Percentiles rank a stretch among this genome's conserved stretches.
phyloP scores from a whole-genome alignment of 1,140 invertebrate genomes.

The Drosophila auraria region DNA sequence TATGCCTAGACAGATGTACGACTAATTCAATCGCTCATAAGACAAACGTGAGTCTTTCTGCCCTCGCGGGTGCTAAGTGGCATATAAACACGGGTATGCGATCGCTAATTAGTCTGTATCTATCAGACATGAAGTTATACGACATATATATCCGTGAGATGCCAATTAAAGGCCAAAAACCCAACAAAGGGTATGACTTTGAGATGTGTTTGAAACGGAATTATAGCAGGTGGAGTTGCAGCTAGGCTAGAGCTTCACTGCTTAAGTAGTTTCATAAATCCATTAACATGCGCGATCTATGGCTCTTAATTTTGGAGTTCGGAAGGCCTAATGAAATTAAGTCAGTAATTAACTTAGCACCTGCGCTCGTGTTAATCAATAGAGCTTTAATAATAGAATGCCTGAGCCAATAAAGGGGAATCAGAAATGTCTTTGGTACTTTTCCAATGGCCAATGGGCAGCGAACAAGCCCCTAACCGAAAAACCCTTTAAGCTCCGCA shows the following conservation, averaged over 20 bases:
- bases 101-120: constrained; percentile 54
- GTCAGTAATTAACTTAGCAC: constrained; percentile 71
- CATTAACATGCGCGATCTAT: constrained; percentile 16
- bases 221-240: constrained; percentile 10
- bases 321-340: constrained; percentile 45
- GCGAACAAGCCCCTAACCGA: constrained; percentile 32
- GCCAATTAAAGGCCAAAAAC: constrained; percentile 30
- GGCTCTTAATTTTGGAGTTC: constrained; percentile 11
- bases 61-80: constrained; percentile 31
- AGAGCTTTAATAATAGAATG: constrained; percentile 52
- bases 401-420: constrained; percentile 16
- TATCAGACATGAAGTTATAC: constrained; percentile 28
- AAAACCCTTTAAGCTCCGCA: constrained; percentile 20
- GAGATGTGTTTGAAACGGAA: not conserved
- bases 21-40: constrained; percentile 29
- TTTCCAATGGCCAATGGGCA: constrained; percentile 33
- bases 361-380: constrained; percentile 54
- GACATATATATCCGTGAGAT: constrained; percentile 27
- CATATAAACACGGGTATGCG: constrained; percentile 28
- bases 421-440: constrained; percentile 29
- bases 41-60: constrained; percentile 43
- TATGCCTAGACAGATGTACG: constrained; percentile 27
- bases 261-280: constrained; percentile 42
- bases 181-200: constrained; percentile 3
- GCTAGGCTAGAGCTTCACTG: not conserved